phyloP scores from a whole-genome alignment of 2,113 vertebrate genomes.

The Myocastor coypus region DNA sequence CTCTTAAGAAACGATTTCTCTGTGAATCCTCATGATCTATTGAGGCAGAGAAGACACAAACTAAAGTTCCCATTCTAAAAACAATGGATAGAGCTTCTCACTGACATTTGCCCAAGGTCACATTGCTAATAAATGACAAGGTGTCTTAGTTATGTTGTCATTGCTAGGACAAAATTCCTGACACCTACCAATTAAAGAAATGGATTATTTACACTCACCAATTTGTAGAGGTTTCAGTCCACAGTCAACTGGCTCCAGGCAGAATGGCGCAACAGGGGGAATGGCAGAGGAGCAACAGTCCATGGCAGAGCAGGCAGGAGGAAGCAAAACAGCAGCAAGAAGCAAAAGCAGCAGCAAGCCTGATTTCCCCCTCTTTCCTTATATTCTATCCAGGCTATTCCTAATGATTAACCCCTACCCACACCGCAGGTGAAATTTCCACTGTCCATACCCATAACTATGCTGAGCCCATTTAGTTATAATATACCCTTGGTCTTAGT shows the following conservation, averaged over 20 bases:
- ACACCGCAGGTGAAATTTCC: not conserved
- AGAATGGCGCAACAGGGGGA: not conserved
- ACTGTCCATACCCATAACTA: not conserved
- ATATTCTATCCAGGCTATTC: not conserved
- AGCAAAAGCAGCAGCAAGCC: not conserved
- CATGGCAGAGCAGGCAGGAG: not conserved
- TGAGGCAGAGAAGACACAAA: not conserved
- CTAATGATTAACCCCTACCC: not conserved
- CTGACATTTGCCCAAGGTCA: not conserved
- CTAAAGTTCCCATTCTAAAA: not conserved
- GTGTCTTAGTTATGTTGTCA: not conserved
- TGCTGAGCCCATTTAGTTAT: not conserved
- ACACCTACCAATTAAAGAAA: not conserved
- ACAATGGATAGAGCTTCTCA: not conserved
- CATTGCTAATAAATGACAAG: not conserved
- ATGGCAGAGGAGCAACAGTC: not conserved
- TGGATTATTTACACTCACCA: not conserved
- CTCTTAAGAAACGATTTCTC: conserved; percentile 9
- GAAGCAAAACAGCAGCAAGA: not conserved
- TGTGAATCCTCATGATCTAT: not conserved
- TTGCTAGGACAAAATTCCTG: not conserved
- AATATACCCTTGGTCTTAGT: not conserved
- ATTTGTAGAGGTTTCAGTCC: not conserved
- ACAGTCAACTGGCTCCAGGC: not conserved
- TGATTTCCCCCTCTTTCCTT: not conserved